Evolutionary conservation across 2,797 vertebrate genomes (phyloP), one percentile per base, ranked within the genome.

Genomic region (Diglossa cyanea): DNA sequence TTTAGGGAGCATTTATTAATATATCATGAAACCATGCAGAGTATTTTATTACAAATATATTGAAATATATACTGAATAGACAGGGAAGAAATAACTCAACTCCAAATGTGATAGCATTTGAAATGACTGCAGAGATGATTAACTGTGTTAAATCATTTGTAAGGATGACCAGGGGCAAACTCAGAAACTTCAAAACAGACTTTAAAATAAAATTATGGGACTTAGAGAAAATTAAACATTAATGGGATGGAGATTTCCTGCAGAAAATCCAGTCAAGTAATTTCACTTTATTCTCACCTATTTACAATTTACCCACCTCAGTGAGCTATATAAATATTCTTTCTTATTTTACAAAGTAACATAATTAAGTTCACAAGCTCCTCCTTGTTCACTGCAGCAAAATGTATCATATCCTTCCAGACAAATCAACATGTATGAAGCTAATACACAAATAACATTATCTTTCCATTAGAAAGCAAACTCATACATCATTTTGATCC

Each of bases 131-230:
- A 85, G 51, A 55, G 58, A 91, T 68, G n/a, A 94, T 77, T 92
- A 95, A 85, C 28, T 73, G 48, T 40, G 60, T 78, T 88, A 93
- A 95, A 91, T 72, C 54, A 55, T 53, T 73, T 7, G 26, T 62
- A 78, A 88, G 33, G 33, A 87, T 94, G 79, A 91, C 85, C 73
- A 80, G 70, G 28, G 82, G 66, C 91, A 96, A 94, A 91, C 30
- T 88, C 44, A 81, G 51, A 75, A 94, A 80, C 78, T 92, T 96
- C 72, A 86, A 61, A 93, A 71, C 57, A 66, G 26, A 58, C 47
- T 83, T 81, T 81, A n/a, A 85, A 91, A 91, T 66, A 51, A 80
- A 91, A 85, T 60, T 24, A 45, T 78, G 35, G 39, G 44, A 8
- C 88, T 93, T 84, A 88, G n/a, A 81, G 21, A 81, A 77, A 93